Evolutionary conservation across 1,140 invertebrate genomes (phyloP), one percentile per base, ranked within the genome.

Genomic region (Chironomus tepperi): DNA sequence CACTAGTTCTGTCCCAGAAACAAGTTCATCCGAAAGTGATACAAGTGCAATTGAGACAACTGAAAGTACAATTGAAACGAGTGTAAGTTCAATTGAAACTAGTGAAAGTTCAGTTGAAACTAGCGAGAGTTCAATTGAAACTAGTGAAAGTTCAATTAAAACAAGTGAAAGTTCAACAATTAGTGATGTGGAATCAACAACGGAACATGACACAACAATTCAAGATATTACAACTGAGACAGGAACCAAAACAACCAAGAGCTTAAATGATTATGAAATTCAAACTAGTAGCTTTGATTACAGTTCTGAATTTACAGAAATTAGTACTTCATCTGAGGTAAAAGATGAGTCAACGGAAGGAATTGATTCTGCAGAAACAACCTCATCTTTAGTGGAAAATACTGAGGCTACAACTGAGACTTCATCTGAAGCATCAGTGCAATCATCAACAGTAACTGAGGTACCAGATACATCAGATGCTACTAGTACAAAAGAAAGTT

Each of bases 221-320:
- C 73, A 77, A 8, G 43, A 19, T 19, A 9, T 6, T 16, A 16
- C 43, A 10, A 47, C 73, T 9, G 2, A 43, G 24, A 34, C 24
- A 43, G 7, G 76, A 78, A n/a, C 77, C 75, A 34, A 77, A 78
- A 19, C 77, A 7, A 77, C 79, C 1, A 76, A 78, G 42, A 75
- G 78, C 0, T 75, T 78, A 72, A 74, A 76, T n/a, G 47, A 78
- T 70, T 75, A 77, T 15, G 75, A 76, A 43, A 77, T 76, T 21
- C 77, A 74, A 19, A 74, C 77, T 19, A 76, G 73, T n/a, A 73
- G 19, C 42, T 74, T 75, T 73, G 74, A 64, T 16, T 43, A 24
- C 15, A 74, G 73, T 64, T 15, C 42, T 18, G 65, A 70, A 19
- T 7, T 18, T 18, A 19, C 65, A 19, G 19, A 21, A 18, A 8